These are phyloP conservation scores for Graphium colonna DNA, from an alignment of 2,888 invertebrate genomes.

Conservation along the genomic window DNA sequence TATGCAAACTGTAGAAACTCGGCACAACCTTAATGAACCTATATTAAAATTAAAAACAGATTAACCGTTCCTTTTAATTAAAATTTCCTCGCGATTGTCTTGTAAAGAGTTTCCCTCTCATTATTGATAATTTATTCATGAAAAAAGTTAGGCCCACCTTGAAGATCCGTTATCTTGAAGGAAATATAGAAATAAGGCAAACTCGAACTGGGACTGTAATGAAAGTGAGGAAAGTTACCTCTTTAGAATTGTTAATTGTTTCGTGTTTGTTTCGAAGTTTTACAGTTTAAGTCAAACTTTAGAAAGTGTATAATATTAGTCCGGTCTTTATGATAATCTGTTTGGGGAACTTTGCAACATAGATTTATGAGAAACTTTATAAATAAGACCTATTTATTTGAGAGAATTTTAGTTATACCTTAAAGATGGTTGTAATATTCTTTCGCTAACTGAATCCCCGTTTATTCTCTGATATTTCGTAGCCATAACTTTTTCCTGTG, in stretches of 20 bases:
- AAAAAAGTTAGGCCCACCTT: constrained; percentile 12
- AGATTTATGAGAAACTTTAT: too few relatives aligned
- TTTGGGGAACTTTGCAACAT: too few relatives aligned
- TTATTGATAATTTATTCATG: constrained; percentile 21
- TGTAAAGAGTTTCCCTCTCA: not conserved
- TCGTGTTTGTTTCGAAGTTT: not conserved
- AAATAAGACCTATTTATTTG: too few relatives aligned
- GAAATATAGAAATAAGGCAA: constrained; percentile 15
- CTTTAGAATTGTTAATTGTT: not conserved
- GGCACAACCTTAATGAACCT: too few relatives aligned
- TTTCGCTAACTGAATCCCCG: too few relatives aligned
- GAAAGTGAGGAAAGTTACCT: not conserved
- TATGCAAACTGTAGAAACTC: too few relatives aligned
- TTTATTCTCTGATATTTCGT: too few relatives aligned
- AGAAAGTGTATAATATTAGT: not conserved
- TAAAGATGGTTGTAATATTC: too few relatives aligned
- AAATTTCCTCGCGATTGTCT: not conserved
- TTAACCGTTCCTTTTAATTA: constrained; percentile 1
- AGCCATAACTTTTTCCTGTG: too few relatives aligned
- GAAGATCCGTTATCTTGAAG: constrained; percentile 11
- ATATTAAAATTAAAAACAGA: not conserved
- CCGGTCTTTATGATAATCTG: too few relatives aligned
- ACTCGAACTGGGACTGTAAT: constrained; percentile 7
- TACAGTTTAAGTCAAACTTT: not conserved
- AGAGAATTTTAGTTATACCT: too few relatives aligned